Evolutionary conservation across 2,113 vertebrate genomes (phyloP), one percentile per base, ranked within the genome.

Genomic region (Leptobrachium ailaonicum): DNA sequence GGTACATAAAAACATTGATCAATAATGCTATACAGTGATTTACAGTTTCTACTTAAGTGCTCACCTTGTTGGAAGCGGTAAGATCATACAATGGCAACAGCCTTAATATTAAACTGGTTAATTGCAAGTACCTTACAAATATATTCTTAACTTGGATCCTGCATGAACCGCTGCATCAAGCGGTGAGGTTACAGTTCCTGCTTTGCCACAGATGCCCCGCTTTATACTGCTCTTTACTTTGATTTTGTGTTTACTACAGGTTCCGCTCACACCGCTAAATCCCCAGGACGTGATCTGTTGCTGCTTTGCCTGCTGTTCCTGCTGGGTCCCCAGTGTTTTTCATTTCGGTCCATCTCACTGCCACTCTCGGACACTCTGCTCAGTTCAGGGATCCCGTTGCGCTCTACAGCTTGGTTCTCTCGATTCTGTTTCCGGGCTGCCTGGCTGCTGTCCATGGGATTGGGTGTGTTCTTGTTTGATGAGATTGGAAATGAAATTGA

Each of bases 401-500:
- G 79, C 47, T 81, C 79, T 42, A 75, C 86, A 88, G 92, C 92
- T 85, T 93, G 85, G 66, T 94, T 94, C 77, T 92, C 92, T 60
- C 89, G 86, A 88, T 94, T 94, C 85, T 95, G 94, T 83, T 92
- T 93, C 84, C 91, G 86, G 47, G 89, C 91, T 2, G 75, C 90
- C 56, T 92, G 91, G 85, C 90, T 91, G 84, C 82, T 88, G 76
- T 91, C 90, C 6, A 86, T 43, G 86, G 92, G 83, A 86, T 1
- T 88, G n/a, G 71, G 11, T 0, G 79, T 41, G 40, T 75, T 81
- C 32, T 89, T 76, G 32, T 89, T 77, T 2, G 88, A 84, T 12
- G 91, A 84, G 47, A 89, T 85, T 78, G 70, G 83, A 86, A 89
- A 94, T 74, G 92, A 88, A n/a, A 90, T 88, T 0, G 83, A 4